Evolutionary conservation across 2,113 vertebrate species (phyloP), one percentile per base, ranked within the genome.

Genomic region (Myiopsitta monachus): DNA sequence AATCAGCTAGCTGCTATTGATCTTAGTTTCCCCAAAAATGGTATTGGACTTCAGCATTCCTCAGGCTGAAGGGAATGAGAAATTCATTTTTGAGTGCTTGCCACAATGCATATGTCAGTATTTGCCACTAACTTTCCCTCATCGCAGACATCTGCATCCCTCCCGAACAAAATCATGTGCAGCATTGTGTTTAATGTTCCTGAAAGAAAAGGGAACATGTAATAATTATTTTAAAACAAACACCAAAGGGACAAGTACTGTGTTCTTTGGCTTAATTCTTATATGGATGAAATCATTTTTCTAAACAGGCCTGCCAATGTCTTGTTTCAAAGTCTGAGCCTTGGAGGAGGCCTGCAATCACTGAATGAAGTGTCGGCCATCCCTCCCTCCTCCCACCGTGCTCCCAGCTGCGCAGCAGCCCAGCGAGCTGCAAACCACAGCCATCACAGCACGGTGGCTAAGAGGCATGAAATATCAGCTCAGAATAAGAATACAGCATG

Each of bases 211-310:
- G 95, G 91, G 98, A 98, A 98, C 97, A 97, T 96, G 96, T 95
- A 98, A 98, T 98, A 97, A 98, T 90, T 97, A 98, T 97, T 98
- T 98, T 95, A 98, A 98, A 98, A 98, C 97, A 98, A 98, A 98
- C 97, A 97, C 96, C 95, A 96, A 97, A 95, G 97, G 98, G 97
- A 98, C 97, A 97, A 98, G 96, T 96, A 97, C 97, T 98, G 96
- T 97, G 96, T 97, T 97, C 97, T 97, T 98, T 98, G 98, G 98
- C 98, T 97, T 96, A 94, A 94, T 52, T 92, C 72, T 51, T 76
- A 73, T 87, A 76, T 0, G 69, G 91, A 97, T 98, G 98, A 98
- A 97, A 98, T 98, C 97, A 98, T 98, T 94, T 94, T 92, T 97
- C 90, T 89, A 69, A 95, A 96, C 68, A 62, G 87, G 91, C 83